Percentiles rank a stretch among this genome's conserved stretches.
phyloP scores from a whole-genome alignment of 2,113 vertebrate genomes.

The Mirza zaza region DNA sequence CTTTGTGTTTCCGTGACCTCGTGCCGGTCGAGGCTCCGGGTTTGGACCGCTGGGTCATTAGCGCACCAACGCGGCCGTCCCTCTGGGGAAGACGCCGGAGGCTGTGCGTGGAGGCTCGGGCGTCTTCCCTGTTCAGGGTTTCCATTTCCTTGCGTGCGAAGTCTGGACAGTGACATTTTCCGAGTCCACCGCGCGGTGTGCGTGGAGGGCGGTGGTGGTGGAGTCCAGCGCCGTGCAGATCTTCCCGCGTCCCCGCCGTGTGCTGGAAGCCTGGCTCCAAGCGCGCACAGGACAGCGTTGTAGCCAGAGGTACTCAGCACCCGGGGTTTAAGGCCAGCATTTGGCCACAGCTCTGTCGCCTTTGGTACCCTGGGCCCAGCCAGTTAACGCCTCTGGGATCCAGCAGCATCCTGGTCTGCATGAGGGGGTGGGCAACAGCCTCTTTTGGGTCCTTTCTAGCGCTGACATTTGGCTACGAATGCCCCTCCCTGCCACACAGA shows the following conservation, averaged over 20 bases:
- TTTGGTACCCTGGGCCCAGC: background rate
- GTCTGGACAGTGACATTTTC: background rate
- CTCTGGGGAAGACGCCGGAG: background rate
- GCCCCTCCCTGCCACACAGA: no score
- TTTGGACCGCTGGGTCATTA: background rate
- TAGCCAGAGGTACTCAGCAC: accelerated
- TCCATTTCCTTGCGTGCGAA: background rate
- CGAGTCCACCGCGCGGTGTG: background rate
- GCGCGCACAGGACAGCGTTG: accelerated
- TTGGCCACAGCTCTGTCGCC: background rate
- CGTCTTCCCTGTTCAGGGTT: background rate
- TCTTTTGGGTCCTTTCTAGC: background rate
- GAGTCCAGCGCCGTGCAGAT: accelerated
- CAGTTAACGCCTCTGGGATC: background rate
- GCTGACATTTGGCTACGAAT: accelerated
- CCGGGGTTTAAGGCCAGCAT: no score
- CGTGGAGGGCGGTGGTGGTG: accelerated
- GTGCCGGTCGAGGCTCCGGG: background rate
- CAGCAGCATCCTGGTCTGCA: background rate
- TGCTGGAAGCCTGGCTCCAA: background rate
- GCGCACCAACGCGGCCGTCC: accelerated
- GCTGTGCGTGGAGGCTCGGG: no score
- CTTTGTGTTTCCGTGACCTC: background rate
- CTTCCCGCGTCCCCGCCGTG: accelerated
- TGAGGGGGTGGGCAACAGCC: no score